These are phyloP conservation scores for Lytechinus pictus DNA, from an alignment of 35 echinoderm and acorn worm genomes.

Conservation along the genomic window DNA sequence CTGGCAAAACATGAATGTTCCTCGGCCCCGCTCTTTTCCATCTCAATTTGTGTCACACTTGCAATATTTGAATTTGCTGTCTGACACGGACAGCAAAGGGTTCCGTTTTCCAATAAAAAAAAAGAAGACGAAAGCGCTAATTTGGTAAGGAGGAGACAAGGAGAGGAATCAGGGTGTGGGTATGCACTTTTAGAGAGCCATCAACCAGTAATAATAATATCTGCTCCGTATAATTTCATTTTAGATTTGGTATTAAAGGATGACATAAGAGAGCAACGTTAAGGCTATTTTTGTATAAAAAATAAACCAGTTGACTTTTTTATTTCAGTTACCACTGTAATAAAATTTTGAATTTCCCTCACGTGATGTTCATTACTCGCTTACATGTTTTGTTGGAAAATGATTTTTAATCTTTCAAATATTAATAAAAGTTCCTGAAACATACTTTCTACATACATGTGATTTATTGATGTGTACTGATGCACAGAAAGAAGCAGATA, in stretches of 20 bases:
- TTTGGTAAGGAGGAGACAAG: neutral
- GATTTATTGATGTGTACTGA: too few relatives aligned
- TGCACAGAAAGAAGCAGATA: too few relatives aligned
- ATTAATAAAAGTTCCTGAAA: too few relatives aligned
- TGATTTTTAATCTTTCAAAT: too few relatives aligned
- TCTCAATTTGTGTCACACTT: neutral
- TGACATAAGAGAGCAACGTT: neutral
- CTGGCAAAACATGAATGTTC: conserved; percentile 11
- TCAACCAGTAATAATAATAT: neutral
- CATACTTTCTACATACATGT: too few relatives aligned
- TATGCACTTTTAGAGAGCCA: neutral
- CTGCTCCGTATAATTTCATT: neutral
- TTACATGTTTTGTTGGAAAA: too few relatives aligned
- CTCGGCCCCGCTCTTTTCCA: neutral
- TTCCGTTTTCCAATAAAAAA: neutral
- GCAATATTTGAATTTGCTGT: neutral
- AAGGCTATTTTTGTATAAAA: neutral
- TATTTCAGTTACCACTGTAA: neutral
- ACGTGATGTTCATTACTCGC: too few relatives aligned
- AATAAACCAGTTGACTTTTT: neutral
- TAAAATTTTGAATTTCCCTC: too few relatives aligned
- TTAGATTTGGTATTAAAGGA: neutral
- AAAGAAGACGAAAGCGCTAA: neutral
- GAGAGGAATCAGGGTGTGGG: neutral
- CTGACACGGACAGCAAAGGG: neutral